Base-by-base conservation (phyloP, 2,888 invertebrate species). In the Eurytoma adleriae region DNA sequence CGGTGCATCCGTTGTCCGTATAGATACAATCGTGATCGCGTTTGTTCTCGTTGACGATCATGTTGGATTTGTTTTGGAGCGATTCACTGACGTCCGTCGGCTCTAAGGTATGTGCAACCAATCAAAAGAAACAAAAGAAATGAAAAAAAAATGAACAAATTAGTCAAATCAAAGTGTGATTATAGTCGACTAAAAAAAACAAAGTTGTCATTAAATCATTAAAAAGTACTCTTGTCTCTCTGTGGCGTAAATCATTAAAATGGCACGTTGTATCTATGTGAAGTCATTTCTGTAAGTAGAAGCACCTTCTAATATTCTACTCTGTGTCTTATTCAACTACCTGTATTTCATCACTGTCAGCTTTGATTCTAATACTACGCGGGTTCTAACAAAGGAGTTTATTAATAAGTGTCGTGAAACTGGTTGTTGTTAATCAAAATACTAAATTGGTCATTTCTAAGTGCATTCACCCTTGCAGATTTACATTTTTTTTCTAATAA, bases 401-500 rank as follows among this genome's bases (percentile, higher is more conserved):
- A 13, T 2, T 13, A 64, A 70, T 68, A 27, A 68, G 50, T 79
- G 75, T 79, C 54, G 79, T 79, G 27, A 24, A 48, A 71, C 20
- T 70, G 30, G 52, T 75, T 66, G 66, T 56, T 61, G 57, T 57
- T 14, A 61, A 61, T 5, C 48, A 48, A 48, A 54, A 62, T 72
- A 81, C 70, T 78, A 30, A 71, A 79, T 75, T 82, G 69, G 68
- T 77, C 77, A 77, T 79, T 76, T 13, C 70, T 64, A 73, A 82
- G 80, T 82, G 82, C 82, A 80, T 78, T 75, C 82, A 77, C 73
- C 73, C 79, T 74, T 52, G 24, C 30, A 20, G 24, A 27, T 5
- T 64, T 27, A 62, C 20, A 62, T 30, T 30, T 62, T 24, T 30
- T 62, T 62, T 10, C 1, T 62, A 62, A 62, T 62, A 16, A 27